These are phyloP conservation scores for Hassar affinis DNA, from an alignment of 2,113 vertebrate species.

Conservation along the genomic window DNA sequence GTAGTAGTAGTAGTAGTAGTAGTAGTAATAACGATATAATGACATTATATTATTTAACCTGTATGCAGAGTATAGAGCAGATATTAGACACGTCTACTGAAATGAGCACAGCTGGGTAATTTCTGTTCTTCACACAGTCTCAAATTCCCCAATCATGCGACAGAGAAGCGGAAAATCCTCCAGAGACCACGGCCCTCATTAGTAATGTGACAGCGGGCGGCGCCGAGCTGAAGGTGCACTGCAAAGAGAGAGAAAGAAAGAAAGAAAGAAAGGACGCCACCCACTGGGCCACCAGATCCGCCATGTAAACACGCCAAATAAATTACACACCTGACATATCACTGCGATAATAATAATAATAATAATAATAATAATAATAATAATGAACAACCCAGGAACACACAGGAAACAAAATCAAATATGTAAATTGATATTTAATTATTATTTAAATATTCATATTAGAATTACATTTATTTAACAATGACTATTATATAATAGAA, in stretches of 20 bases:
- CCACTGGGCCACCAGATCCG: slow-evolving; percentile 60
- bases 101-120: slow-evolving; percentile 25
- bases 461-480: neutral
- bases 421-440: neutral
- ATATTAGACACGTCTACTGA: neutral
- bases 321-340: slow-evolving; percentile 15
- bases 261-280: slow-evolving; percentile 65
- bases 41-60: neutral
- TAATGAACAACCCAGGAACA: no score
- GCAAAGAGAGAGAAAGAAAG: slow-evolving; percentile 4
- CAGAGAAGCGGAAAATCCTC: slow-evolving; percentile 56
- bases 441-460: neutral
- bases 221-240: slow-evolving; percentile 6
- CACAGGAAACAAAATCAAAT: no score
- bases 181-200: slow-evolving; percentile 6
- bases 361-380: neutral
- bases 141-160: slow-evolving; percentile 58
- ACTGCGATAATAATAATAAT: neutral
- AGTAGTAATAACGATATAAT: neutral
- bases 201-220: slow-evolving; percentile 19
- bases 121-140: slow-evolving; percentile 57
- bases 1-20: neutral
- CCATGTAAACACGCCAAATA: neutral
- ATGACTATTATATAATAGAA: no score
- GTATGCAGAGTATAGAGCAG: slow-evolving; percentile 51